Base-by-base conservation (phyloP, 2,113 vertebrate species). In the Oenanthe melanoleuca region DNA sequence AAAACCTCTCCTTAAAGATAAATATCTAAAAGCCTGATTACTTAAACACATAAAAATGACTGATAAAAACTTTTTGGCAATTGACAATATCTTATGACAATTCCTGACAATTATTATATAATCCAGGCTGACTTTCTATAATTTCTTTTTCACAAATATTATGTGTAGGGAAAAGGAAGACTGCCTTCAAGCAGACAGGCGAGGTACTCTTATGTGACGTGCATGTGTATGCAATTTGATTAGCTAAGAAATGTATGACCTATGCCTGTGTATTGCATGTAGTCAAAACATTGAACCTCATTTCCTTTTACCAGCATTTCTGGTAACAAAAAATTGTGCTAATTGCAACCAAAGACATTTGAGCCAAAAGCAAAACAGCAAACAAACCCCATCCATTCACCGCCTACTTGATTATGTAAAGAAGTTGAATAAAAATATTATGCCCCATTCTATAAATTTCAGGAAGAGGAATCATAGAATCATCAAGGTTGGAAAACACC, bases 201-300 rank as follows among this genome's bases (percentile, higher is more conserved):
- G 92, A 93, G 92, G 80, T 93, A 77, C 65, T 80, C 73, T 67
- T 45, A 73, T 55, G 49, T 38, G 85, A 95, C 31, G 49, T 49
- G 59, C 6, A 1, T 29, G 57, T 73, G 82, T 57, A 77, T 34
- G 61, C 1, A 0, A 24, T 52, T 55, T 64, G 38, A 80, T 66
- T 25, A 80, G 47, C 53, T 52, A 81, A 90, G 47, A 79, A 71
- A 44, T 18, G 13, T n/a, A 77, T 40, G 56, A 78, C 26, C 52
- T 29, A 13, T 13, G 45, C 70, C 33, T 61, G 12, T 5, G 8
- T 33, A 65, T 6, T 37, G 45, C 75, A 42, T 21, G 12, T 22
- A 80, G 33, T 61, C 34, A 8, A 42, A 92, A 73, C 42, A 40
- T 4, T n/a, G 44, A 94, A 64, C 69, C 44, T 81, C 1, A 1